Base-by-base conservation (phyloP, 2,113 vertebrate genomes). In the Quiscalus mexicanus region DNA sequence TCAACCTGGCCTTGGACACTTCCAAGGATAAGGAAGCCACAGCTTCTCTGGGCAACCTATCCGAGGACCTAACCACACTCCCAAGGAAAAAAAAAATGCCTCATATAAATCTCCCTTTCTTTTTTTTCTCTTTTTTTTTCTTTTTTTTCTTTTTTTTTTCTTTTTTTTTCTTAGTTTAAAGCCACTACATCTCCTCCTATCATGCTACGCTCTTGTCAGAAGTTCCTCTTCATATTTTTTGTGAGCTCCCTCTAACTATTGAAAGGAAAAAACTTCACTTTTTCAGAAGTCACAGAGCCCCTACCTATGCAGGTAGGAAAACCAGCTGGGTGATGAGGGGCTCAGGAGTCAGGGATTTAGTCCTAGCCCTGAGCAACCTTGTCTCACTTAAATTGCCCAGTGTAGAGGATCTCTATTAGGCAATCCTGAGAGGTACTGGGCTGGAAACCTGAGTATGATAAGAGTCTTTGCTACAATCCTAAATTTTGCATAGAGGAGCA, bases 131-230 rank as follows among this genome's bases (percentile, higher is more conserved):
- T 19, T 12, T n/a, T 3, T 37, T 12, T 30, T n/a, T 1, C 8
- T 17, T 8, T 33, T 3, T 31, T 15, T 35, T 56, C 41, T 41
- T 27, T 18, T 44, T 44, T 45, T 45, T 28, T 21, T 1, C 8
- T 11, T 12, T n/a, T 3, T 37, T 12, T 30, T 58, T 50, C 41
- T 33, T 22, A 25, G 4, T 9, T 68, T 53, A 55, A 39, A 62
- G 7, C 6, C 12, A 31, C 27, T 68, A 19, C 5, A 4, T 7
- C 3, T 55, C 35, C 5, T 42, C 6, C 18, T 62, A 5, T 31
- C 5, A 35, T 0, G 0, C 14, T 30, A 30, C 11, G 2, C 8
- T 55, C 10, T 33, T 37, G 6, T 27, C 42, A 83, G 25, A 42
- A 35, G 8, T 42, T 8, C 5, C 30, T 35, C 30, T 35, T 47